phyloP scores from a whole-genome alignment of 1,140 invertebrate species.

The Grapholita molesta region DNA sequence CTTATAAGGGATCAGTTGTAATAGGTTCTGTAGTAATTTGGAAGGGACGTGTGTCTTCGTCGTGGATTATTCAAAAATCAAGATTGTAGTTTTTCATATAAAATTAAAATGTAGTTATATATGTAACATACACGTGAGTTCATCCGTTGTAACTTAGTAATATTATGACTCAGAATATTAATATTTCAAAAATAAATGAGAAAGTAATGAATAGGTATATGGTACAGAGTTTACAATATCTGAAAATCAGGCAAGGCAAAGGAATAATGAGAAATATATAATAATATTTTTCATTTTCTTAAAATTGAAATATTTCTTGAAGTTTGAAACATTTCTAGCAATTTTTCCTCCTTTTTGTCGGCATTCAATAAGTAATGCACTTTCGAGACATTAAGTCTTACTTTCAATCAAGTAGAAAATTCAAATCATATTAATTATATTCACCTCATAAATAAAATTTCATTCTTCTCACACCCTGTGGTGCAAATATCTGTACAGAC shows the following conservation, averaged over 20 bases:
- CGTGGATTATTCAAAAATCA: background rate
- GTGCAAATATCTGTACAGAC: constrained; percentile 17
- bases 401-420: background rate
- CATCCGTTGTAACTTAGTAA: too few relatives aligned
- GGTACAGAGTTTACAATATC: too few relatives aligned
- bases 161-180: too few relatives aligned
- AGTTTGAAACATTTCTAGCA: background rate
- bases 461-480: constrained; percentile 10
- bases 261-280: too few relatives aligned
- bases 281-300: too few relatives aligned
- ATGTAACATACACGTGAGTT: too few relatives aligned
- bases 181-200: too few relatives aligned
- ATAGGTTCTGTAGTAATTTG: background rate
- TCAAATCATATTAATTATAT: constrained; percentile 3
- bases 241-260: too few relatives aligned
- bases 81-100: too few relatives aligned
- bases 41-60: background rate
- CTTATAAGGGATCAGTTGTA: constrained; percentile 4
- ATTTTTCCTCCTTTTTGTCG: background rate
- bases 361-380: background rate
- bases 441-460: constrained; percentile 8
- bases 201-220: too few relatives aligned
- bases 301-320: too few relatives aligned
- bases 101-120: too few relatives aligned
- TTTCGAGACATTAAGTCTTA: background rate